Conservation (phyloP, 2,113 vertebrate species). For the Cairina moschata region DNA sequence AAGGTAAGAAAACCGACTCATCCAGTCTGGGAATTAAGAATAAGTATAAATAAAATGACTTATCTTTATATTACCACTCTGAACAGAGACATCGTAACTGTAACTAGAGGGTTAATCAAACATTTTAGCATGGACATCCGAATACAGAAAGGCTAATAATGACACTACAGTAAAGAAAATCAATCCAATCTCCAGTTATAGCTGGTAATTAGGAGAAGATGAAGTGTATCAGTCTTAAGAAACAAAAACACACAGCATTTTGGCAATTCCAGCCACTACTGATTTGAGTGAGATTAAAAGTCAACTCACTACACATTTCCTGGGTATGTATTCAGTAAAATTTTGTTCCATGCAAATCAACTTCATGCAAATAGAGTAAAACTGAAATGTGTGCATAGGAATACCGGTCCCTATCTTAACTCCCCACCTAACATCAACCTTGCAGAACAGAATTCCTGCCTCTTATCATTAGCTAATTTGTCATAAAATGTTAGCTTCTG, state of each 20-base stretch:
- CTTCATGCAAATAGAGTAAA: neutral
- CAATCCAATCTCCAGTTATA: neutral
- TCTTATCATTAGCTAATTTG: neutral
- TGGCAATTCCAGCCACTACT: neutral
- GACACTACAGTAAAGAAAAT: neutral
- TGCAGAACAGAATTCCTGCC: neutral
- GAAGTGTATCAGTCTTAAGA: neutral
- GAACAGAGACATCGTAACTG: neutral
- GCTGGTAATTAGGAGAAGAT: neutral
- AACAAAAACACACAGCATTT: conserved; percentile 2
- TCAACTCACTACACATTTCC: neutral
- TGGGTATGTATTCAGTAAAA: neutral
- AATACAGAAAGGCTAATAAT: neutral
- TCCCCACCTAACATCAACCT: neutral
- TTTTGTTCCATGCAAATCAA: neutral
- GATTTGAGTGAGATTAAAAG: neutral
- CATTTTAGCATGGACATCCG: neutral
- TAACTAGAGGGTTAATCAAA: neutral
- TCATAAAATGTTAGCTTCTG: neutral
- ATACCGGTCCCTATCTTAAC: neutral
- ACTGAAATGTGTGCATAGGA: neutral
- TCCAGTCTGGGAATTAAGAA: neutral
- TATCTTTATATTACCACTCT: neutral
- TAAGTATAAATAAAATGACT: neutral
- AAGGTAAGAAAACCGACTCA: neutral